Evolutionary conservation across 1,140 invertebrate genomes (phyloP).

Genomic region (Luehdorfia chinensis): DNA sequence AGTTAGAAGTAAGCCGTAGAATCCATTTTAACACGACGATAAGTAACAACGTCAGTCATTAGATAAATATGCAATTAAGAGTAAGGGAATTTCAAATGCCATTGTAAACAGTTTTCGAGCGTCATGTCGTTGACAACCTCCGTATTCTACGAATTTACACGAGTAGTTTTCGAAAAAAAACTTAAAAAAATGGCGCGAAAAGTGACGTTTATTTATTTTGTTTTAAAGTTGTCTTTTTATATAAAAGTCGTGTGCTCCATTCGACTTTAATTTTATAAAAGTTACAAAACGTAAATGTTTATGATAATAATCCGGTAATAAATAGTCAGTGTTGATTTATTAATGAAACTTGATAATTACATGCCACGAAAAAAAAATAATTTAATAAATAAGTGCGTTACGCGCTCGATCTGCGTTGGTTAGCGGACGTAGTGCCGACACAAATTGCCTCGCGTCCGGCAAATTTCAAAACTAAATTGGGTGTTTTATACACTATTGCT

Average conservation of each 20-base stretch:
- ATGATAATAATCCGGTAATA: too few species aligned
- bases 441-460: conserved; percentile 58
- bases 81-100: conserved; percentile 30
- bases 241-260: neutral
- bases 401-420: too few species aligned
- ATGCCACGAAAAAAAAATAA: too few species aligned
- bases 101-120: conserved; percentile 25
- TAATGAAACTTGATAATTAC: too few species aligned
- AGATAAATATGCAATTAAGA: conserved; percentile 61
- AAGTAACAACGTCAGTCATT: conserved; percentile 41
- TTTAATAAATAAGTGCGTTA: too few species aligned
- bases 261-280: neutral
- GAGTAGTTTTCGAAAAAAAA: neutral
- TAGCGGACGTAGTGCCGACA: conserved; percentile 22
- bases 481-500: conserved; percentile 33
- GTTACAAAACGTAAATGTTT: too few species aligned
- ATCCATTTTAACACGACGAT: conserved; percentile 46
- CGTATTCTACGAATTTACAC: neutral
- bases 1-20: conserved; percentile 5
- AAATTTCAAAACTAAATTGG: conserved; percentile 55
- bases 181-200: conserved; percentile 8
- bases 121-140: neutral
- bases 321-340: too few species aligned
- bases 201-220: neutral
- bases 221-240: too few species aligned